Base-by-base conservation (phyloP, 2,797 vertebrate genomes). In the Phrynocephalus forsythii region DNA sequence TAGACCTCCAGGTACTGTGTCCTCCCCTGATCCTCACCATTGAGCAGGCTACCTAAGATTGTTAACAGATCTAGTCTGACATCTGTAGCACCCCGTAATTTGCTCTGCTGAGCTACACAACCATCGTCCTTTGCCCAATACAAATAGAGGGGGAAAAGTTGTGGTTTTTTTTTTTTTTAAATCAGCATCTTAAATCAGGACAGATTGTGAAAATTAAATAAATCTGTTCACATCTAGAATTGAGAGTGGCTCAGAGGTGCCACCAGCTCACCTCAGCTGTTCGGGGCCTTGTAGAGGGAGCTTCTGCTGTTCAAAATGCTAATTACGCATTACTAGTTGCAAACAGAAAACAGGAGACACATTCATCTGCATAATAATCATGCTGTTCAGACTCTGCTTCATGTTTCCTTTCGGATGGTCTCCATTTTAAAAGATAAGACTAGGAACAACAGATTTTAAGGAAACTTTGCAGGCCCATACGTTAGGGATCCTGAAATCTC, bases 281-380 rank as follows among this genome's bases (percentile, higher is more conserved):
- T 79, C 24, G 72, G 52, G 77, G 48, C 9, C 18, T 79, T 63
- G 48, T 48, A 18, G 75, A 44, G 20, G 20, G 6, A 90, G 1
- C 82, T 28, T 3, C 52, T 56, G 66, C 69, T 82, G 86, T 72
- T 84, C 83, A 92, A 91, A 87, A 72, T 48, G 69, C 30, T 91
- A 91, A 92, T 72, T 38, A 91, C 56, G 85, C 88, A 85, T 79
- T 89, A 90, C 90, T 85, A 84, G 81, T 77, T 66, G 56, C 66
- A 84, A 68, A 38, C 8, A 20, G 86, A 84, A 85, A 79, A 56
- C 72, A 71, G 68, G 38, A 76, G 77, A 88, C 72, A 88, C 68
- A 67, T 88, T 88, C 67, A 83, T 86, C 75, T 90, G 90, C 86
- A 88, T 90, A 67, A 83, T 83, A 89, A 90, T 88, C 86, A 92